These are phyloP conservation scores for Botia almorhae DNA, from an alignment of 2,797 vertebrate genomes.

Conservation along the genomic window DNA sequence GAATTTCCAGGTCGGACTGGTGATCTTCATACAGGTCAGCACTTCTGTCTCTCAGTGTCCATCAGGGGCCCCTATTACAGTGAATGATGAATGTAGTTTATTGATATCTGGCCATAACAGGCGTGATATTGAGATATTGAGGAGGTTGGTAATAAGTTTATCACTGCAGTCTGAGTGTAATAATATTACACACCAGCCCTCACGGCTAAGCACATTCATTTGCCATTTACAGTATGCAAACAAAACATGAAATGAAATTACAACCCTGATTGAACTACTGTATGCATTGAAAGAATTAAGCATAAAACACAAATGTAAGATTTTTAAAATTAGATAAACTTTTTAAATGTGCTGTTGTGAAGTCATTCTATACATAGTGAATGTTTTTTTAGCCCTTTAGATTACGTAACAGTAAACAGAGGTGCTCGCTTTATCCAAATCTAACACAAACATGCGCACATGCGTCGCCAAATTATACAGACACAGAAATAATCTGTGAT, in stretches of 20 bases:
- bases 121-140: not conserved
- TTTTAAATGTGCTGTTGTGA: not conserved
- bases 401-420: constrained; percentile 22
- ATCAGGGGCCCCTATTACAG: not conserved
- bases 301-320: not conserved
- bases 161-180: not conserved
- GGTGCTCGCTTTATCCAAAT: not conserved
- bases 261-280: not conserved
- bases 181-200: not conserved
- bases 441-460: not conserved
- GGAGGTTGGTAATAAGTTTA: not conserved
- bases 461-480: constrained; percentile 19
- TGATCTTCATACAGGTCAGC: not conserved
- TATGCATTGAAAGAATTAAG: not conserved
- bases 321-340: not conserved
- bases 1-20: not conserved
- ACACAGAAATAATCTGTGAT: constrained; percentile 24
- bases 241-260: not conserved
- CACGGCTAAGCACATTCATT: not conserved
- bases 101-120: constrained; percentile 10
- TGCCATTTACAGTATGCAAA: not conserved
- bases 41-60: not conserved
- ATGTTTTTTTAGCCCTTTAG: not conserved
- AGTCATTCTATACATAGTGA: not conserved
- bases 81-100: constrained; percentile 28